Percentiles rank a stretch among this genome's conserved stretches.
phyloP scores from a whole-genome alignment of 2,797 vertebrate species.

The Ibycter americanus region DNA sequence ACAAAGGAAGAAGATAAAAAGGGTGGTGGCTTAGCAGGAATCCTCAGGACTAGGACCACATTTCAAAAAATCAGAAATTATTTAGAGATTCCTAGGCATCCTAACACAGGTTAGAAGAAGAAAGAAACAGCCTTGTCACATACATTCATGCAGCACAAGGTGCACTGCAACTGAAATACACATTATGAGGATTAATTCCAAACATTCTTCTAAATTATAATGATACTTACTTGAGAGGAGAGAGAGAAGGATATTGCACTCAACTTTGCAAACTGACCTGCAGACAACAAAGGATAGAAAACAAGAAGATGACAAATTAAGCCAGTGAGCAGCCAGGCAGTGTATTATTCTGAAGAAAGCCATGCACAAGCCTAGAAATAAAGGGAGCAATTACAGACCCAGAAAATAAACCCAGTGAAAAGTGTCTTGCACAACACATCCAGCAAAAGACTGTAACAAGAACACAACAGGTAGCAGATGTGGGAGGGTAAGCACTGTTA shows the following conservation, averaged over 20 bases:
- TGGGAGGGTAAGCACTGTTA: slow-evolving; percentile 16
- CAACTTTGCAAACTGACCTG: slow-evolving; percentile 96
- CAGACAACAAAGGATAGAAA: slow-evolving; percentile 77
- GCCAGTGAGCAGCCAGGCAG: slow-evolving; percentile 76
- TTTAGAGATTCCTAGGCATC: neutral
- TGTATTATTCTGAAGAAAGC: slow-evolving; percentile 75
- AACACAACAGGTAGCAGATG: slow-evolving; percentile 11
- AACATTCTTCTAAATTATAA: slow-evolving; percentile 44
- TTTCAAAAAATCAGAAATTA: neutral
- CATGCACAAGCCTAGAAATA: slow-evolving; percentile 66
- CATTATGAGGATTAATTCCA: slow-evolving; percentile 2
- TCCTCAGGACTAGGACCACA: neutral
- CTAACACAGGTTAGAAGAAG: neutral
- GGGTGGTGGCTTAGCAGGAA: neutral
- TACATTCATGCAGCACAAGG: neutral
- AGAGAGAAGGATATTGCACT: slow-evolving; percentile 80
- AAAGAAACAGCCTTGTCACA: neutral
- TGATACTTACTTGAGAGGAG: slow-evolving; percentile 86
- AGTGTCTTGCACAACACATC: slow-evolving; percentile 9
- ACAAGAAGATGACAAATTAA: slow-evolving; percentile 76
- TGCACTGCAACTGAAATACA: neutral
- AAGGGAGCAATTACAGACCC: neutral
- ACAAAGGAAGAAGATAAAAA: neutral
- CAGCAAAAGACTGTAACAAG: neutral
- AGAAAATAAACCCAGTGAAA: slow-evolving; percentile 12